Percentiles rank a stretch among this genome's conserved stretches.
phyloP scores from a whole-genome alignment of 1,140 invertebrate genomes.

The Spodoptera frugiperda region DNA sequence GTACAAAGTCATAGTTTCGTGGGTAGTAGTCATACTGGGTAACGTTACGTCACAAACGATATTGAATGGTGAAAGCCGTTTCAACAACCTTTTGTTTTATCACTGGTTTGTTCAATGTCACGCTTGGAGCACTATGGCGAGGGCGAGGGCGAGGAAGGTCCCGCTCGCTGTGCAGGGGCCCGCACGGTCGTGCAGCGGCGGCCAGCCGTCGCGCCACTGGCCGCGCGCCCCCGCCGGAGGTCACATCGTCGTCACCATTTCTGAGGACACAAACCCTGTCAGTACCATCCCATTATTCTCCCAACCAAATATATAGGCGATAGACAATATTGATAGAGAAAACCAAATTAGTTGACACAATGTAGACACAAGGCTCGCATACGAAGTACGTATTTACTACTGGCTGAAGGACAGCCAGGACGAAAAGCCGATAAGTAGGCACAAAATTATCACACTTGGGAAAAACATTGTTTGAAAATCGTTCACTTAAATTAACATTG shows the following conservation, averaged over 20 bases:
- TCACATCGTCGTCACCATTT: slow-evolving; percentile 81
- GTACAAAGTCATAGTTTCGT: slow-evolving; percentile 33
- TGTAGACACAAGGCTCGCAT: too few relatives aligned
- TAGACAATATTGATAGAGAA: too few relatives aligned
- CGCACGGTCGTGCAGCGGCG: slow-evolving; percentile 60
- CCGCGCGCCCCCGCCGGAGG: slow-evolving; percentile 68
- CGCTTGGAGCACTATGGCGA: slow-evolving; percentile 49
- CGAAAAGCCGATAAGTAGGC: too few relatives aligned
- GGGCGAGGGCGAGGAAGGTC: slow-evolving; percentile 26
- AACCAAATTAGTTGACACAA: too few relatives aligned
- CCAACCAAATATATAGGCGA: background rate
- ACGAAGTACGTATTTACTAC: too few relatives aligned
- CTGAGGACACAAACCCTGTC: slow-evolving; percentile 49
- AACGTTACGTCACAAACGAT: slow-evolving; percentile 16
- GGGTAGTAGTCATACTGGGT: background rate
- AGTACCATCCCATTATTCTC: too few relatives aligned
- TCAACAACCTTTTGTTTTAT: slow-evolving; percentile 25
- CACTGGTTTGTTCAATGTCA: slow-evolving; percentile 45
- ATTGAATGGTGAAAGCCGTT: slow-evolving; percentile 20
- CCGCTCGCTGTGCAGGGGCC: background rate
- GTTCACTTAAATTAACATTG: slow-evolving; percentile 1
- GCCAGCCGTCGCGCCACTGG: slow-evolving; percentile 74
- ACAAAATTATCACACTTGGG: background rate
- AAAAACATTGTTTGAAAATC: background rate
- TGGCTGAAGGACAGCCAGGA: too few relatives aligned